phyloP scores from a whole-genome alignment of 2,797 vertebrate genomes.

The Synanceia verrucosa region DNA sequence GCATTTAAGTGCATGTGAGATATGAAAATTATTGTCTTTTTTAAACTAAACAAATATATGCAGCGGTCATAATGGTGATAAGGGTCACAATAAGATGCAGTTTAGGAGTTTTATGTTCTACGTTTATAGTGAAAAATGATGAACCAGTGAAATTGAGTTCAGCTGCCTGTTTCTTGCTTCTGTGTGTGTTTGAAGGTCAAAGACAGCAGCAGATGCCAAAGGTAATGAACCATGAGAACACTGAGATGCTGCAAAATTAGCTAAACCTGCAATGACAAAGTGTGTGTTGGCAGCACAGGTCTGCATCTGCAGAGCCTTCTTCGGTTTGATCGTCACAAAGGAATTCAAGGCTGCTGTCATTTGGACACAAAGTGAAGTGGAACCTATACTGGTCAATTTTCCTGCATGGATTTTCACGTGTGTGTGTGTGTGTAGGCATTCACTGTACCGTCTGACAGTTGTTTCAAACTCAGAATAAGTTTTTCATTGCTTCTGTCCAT shows the following conservation, averaged over 20 bases:
- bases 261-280: constrained; percentile 37
- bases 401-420: not conserved
- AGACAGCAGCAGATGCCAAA: constrained; percentile 39
- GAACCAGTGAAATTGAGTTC: not conserved
- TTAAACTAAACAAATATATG: not conserved
- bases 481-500: constrained; percentile 33
- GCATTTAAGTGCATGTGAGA: no score
- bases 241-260: constrained; percentile 45
- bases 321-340: not conserved
- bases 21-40: no score
- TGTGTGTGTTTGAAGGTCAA: constrained; percentile 51
- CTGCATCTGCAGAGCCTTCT: constrained; percentile 1
- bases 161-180: not conserved
- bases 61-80: not conserved
- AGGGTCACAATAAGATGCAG: not conserved
- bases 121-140: not conserved
- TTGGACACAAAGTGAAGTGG: not conserved
- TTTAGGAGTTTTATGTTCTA: not conserved
- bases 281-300: constrained; percentile 12
- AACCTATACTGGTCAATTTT: not conserved
- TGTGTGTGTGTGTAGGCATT: constrained; percentile 5
- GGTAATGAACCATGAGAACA: constrained; percentile 49
- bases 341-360: constrained; percentile 9
- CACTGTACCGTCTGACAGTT: not conserved
- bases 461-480: constrained; percentile 37